A percentile compares a stretch with the other conserved stretches of the same genome.
Conservation (phyloP, 2,113 vertebrate species). For the Columba janthina region DNA sequence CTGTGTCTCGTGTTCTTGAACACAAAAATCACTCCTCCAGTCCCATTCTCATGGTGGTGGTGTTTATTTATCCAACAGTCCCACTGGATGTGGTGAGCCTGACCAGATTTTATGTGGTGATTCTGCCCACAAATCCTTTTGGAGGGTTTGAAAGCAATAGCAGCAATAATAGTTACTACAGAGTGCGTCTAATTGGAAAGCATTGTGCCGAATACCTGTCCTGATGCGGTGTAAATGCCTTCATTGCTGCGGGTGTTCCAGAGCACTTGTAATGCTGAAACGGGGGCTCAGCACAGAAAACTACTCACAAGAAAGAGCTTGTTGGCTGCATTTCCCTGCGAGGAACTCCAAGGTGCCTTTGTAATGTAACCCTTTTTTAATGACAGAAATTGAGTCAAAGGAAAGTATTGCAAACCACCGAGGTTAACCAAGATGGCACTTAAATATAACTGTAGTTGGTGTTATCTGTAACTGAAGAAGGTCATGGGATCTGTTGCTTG, state of each 20-base stretch:
- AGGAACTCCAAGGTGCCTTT: constrained; percentile 57
- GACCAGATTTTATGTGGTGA: not conserved
- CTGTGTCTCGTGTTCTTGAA: not conserved
- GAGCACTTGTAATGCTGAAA: not conserved
- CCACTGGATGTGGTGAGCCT: not conserved
- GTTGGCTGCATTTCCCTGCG: not conserved
- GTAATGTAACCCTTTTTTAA: constrained; percentile 44
- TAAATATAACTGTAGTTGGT: constrained; percentile 48
- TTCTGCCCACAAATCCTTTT: not conserved
- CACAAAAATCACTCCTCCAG: not conserved
- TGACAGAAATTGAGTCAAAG: not conserved
- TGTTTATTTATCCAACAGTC: not conserved
- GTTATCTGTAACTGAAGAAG: constrained; percentile 68
- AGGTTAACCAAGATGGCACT: constrained; percentile 55
- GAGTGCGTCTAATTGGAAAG: not conserved
- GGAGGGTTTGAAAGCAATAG: not conserved
- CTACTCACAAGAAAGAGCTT: not conserved
- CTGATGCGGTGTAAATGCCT: not conserved
- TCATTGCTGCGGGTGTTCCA: not conserved
- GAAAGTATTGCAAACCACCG: not conserved
- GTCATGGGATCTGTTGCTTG: constrained; percentile 35
- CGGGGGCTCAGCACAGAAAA: not conserved
- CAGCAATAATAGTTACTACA: not conserved
- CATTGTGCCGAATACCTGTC: not conserved
- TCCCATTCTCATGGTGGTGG: not conserved